Conservation (phyloP, 2,797 vertebrate genomes). For the Sebastes miniatus region DNA sequence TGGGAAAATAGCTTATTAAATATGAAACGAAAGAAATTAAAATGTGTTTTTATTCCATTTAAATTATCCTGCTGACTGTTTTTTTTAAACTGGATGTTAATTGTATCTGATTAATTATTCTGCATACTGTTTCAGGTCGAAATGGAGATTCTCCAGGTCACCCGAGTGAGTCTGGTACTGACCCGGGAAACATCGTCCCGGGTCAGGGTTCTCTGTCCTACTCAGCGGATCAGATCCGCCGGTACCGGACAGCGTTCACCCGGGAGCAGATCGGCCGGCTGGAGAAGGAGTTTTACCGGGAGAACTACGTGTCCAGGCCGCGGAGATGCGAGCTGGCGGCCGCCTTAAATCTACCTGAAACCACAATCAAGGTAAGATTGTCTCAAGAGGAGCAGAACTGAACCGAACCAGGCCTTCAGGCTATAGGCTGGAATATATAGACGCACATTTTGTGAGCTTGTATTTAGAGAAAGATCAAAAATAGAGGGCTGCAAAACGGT, state of each 20-base stretch:
- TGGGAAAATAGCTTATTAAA: background rate
- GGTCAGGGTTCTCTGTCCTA: constrained; percentile 88
- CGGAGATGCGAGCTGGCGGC: constrained; percentile 96
- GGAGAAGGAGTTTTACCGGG: constrained; percentile 98
- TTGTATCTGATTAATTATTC: constrained; percentile 8
- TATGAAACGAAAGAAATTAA: constrained; percentile 14
- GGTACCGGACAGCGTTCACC: constrained; percentile 97
- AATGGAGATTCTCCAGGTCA: constrained; percentile 76
- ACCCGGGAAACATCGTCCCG: constrained; percentile 76
- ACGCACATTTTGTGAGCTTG: background rate
- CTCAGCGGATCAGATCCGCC: constrained; percentile 94
- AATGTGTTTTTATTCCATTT: background rate
- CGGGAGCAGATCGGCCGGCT: constrained; percentile 95
- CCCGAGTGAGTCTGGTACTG: constrained; percentile 64
- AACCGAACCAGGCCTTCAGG: background rate
- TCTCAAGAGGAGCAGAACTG: background rate
- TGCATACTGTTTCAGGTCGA: constrained; percentile 66
- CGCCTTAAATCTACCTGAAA: constrained; percentile 95
- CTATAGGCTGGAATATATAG: background rate
- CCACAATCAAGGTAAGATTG: constrained; percentile 93
- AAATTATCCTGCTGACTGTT: background rate
- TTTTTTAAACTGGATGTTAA: background rate
- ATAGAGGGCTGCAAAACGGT: background rate
- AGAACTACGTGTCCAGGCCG: constrained; percentile 97
- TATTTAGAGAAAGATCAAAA: background rate